Conservation (phyloP, 2,888 invertebrate genomes). For the Drosophila anomalipes region DNA sequence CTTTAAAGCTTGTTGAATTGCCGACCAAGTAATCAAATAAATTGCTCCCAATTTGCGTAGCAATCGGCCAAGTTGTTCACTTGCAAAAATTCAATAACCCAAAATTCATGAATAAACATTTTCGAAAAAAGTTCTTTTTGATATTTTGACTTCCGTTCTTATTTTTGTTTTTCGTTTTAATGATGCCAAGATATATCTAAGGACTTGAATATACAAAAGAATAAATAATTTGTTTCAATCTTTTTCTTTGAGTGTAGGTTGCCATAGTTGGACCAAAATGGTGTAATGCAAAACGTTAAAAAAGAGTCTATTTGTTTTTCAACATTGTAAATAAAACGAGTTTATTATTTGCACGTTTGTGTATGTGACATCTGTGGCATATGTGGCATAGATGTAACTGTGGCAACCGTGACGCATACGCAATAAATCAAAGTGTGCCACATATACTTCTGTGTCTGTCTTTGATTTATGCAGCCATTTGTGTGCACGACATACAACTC, state of each 20-base stretch:
- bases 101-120: not conserved
- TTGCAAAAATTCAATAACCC: not conserved
- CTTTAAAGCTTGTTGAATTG: conserved; percentile 57
- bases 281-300: conserved; percentile 6
- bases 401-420: conserved; percentile 40
- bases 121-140: not conserved
- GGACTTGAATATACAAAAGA: not conserved
- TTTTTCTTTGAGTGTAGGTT: not conserved
- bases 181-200: not conserved
- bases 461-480: conserved; percentile 70
- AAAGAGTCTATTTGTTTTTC: conserved; percentile 2
- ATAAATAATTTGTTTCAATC: not conserved
- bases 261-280: conserved; percentile 9
- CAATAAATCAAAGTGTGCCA: conserved; percentile 52
- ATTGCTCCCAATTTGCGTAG: conserved; percentile 10
- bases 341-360: conserved; percentile 21
- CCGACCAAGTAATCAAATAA: conserved; percentile 44
- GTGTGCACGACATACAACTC: conserved; percentile 51
- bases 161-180: not conserved
- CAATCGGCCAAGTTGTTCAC: not conserved
- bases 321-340: conserved; percentile 29
- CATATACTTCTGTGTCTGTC: conserved; percentile 48
- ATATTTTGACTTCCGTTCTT: not conserved
- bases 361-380: conserved; percentile 1
- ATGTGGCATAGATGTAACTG: conserved; percentile 15